phyloP scores from a whole-genome alignment of 2,113 vertebrate genomes.

The Catagonus wagneri region DNA sequence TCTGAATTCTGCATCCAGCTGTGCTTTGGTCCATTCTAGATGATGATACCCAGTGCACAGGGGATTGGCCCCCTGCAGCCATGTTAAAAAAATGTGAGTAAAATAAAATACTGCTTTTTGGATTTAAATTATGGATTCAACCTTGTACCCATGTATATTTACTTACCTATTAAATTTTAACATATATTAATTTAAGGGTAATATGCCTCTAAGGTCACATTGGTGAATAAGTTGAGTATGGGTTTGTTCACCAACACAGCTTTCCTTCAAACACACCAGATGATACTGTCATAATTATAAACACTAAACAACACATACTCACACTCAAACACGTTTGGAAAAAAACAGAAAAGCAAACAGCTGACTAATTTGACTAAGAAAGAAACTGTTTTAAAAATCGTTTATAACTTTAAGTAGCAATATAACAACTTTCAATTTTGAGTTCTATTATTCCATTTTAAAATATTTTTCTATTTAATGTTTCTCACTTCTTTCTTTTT shows the following conservation, averaged over 20 bases:
- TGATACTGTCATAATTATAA: background rate
- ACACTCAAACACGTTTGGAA: background rate
- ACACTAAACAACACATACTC: background rate
- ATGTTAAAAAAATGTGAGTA: background rate
- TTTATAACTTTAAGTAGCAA: background rate
- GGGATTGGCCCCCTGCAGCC: rapidly evolving
- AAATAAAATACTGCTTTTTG: background rate
- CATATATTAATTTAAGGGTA: background rate
- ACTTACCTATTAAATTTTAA: background rate
- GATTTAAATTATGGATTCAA: background rate
- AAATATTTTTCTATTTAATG: background rate
- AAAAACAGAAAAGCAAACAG: background rate
- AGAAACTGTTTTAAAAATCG: background rate
- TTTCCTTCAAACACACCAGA: background rate
- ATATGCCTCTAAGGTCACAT: background rate
- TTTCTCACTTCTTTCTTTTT: background rate
- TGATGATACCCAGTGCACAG: background rate
- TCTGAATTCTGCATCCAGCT: background rate
- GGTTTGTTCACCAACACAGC: background rate
- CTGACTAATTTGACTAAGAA: background rate
- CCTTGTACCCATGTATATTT: background rate
- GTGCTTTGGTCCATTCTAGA: background rate
- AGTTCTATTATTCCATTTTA: background rate
- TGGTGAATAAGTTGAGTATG: background rate
- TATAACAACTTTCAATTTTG: background rate